Conservation (phyloP, 2,113 vertebrate genomes). For the Rhodinocichla rosea region DNA sequence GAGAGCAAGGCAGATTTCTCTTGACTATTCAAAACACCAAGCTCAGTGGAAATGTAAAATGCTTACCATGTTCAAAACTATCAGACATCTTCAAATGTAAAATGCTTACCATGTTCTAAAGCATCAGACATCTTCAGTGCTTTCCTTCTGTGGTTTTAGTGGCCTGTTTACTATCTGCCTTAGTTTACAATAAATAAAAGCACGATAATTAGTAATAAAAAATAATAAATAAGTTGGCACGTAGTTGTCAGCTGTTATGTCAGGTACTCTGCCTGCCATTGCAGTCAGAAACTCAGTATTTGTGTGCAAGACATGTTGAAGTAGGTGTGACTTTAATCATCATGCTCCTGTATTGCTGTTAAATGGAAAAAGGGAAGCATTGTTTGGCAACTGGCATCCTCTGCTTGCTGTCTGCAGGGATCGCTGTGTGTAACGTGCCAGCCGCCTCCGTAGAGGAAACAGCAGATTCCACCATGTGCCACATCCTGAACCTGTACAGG, state of each 20-base stretch:
- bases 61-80: neutral
- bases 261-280: neutral
- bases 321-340: neutral
- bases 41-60: neutral
- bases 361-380: neutral
- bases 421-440: conserved; percentile 96
- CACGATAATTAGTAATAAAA: neutral
- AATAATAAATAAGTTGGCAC: neutral
- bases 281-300: neutral
- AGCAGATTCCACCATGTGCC: conserved; percentile 94
- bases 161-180: neutral
- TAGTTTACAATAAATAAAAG: neutral
- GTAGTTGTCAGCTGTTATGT: neutral
- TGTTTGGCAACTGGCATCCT: neutral
- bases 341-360: neutral
- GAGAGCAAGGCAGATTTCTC: neutral
- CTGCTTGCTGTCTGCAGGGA: conserved; percentile 72
- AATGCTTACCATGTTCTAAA: neutral
- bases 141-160: neutral
- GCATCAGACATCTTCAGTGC: neutral
- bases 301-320: neutral
- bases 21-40: neutral
- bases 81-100: too few relatives aligned
- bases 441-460: conserved; percentile 97
- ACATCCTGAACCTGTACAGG: conserved; percentile 96